Evolutionary conservation across 2,797 vertebrate species (phyloP), one percentile per base, ranked within the genome.

Genomic region (Darevskia nairensis): DNA sequence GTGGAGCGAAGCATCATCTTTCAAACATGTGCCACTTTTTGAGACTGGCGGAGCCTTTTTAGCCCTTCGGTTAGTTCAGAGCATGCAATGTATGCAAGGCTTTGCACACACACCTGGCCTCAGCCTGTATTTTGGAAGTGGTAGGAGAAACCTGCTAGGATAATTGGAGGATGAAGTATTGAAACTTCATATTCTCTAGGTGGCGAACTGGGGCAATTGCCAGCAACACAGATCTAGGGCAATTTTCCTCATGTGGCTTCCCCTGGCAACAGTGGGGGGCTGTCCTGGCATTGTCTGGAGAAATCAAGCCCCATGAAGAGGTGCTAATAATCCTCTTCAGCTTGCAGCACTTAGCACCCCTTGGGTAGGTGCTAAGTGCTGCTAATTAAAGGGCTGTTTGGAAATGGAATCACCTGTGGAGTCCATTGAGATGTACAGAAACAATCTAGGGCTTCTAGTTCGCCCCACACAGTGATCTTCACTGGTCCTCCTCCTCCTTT

Each of bases 351-450:
- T 77, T 77, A 81, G 77, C 55, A 46, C 44, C 17, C 88, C 13
- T 0, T 61, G 78, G 64, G 88, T 81, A 86, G 50, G 32, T 79
- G 68, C 61, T 46, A 77, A 85, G 82, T n/a, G n/a, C 50, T 13
- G 39, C 64, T 90, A 84, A 71, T 79, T 80, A 75, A n/a, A 32
- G 19, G 61, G 61, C 46, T 69, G 41, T 90, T 35, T 90, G 64
- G 83, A 75, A 82, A 86, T 19, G 44, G 46, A 44, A 72, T 35
- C 55, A 75, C 27, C 74, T 46, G 32, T 59, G 50, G 27, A 69
- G 41, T 15, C 27, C 71, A 81, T 21, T 55, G 78, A 77, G 46
- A 50, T 76, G 64, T 29, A 32, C 10, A 64, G 55, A 50, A 84
- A 64, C 76, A 25, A 41, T 72, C 6, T 9, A 25, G 27, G 83